A percentile compares a stretch with the other conserved stretches of the same genome.
phyloP scores from a whole-genome alignment of 2,797 vertebrate species.

The Jordanella pulchra region DNA sequence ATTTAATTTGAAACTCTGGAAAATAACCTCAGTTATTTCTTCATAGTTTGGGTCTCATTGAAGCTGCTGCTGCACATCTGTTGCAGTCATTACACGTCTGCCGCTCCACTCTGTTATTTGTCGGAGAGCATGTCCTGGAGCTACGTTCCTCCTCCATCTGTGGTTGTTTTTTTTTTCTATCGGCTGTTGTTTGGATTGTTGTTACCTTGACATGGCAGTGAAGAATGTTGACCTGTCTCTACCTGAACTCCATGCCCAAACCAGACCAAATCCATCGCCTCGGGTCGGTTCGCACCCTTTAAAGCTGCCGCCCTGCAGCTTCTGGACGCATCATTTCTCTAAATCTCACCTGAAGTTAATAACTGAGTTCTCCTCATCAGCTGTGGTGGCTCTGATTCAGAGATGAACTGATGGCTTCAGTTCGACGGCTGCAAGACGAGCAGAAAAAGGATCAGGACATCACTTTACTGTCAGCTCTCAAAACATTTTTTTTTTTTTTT shows the following conservation, averaged over 20 bases:
- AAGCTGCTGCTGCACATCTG: conserved; percentile 17
- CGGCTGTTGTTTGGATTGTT: background rate
- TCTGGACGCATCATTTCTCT: background rate
- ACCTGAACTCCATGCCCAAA: background rate
- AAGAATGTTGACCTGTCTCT: background rate
- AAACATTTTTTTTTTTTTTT: too few relatives aligned
- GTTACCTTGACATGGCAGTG: background rate
- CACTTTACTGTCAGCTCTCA: too few relatives aligned
- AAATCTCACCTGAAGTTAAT: background rate
- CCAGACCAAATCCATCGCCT: background rate
- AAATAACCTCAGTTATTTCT: conserved; percentile 29
- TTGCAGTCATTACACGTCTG: conserved; percentile 14
- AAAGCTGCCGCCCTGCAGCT: background rate
- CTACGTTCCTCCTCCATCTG: background rate
- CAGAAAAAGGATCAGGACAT: too few relatives aligned
- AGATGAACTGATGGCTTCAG: too few relatives aligned
- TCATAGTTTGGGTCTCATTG: conserved; percentile 7
- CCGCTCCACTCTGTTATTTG: conserved; percentile 17
- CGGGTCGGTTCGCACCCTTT: background rate
- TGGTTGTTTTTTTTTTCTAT: background rate
- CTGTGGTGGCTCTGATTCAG: too few relatives aligned
- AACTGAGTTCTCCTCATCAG: background rate
- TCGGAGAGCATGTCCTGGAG: background rate
- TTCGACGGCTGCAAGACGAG: too few relatives aligned
- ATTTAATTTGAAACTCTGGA: background rate